These are phyloP conservation scores for Setophaga kirtlandii DNA, from an alignment of 2,113 vertebrate species.

Conservation along the genomic window DNA sequence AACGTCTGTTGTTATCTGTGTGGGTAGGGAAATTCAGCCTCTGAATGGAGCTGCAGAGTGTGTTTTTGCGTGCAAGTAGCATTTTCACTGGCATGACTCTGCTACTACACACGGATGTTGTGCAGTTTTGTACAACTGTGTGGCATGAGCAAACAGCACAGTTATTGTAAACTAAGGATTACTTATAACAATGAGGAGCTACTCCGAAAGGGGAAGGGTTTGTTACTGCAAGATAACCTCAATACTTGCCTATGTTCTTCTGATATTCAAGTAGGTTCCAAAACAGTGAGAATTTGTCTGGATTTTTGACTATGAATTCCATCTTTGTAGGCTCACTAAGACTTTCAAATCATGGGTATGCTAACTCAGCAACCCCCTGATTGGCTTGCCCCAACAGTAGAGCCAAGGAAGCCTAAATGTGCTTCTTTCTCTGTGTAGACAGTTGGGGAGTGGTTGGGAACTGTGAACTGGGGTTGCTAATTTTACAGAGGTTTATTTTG, in stretches of 20 bases:
- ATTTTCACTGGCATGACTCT: constrained; percentile 3
- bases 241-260: background rate
- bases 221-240: background rate
- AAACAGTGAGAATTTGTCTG: background rate
- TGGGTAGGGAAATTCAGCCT: background rate
- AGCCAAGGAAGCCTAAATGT: background rate
- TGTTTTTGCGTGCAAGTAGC: background rate
- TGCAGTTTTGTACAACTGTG: background rate
- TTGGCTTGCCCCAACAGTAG: background rate
- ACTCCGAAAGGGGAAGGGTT: background rate
- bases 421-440: background rate
- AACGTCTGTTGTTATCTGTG: background rate
- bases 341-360: background rate
- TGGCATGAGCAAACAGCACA: background rate
- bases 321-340: background rate
- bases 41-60: background rate
- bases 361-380: background rate
- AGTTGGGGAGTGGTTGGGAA: background rate
- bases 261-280: background rate
- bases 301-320: background rate
- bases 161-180: background rate
- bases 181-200: background rate
- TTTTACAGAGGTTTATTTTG: background rate
- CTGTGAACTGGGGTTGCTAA: background rate
- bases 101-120: background rate